Base-by-base conservation (phyloP, 2,113 vertebrate genomes). In the Callaeas wilsoni region DNA sequence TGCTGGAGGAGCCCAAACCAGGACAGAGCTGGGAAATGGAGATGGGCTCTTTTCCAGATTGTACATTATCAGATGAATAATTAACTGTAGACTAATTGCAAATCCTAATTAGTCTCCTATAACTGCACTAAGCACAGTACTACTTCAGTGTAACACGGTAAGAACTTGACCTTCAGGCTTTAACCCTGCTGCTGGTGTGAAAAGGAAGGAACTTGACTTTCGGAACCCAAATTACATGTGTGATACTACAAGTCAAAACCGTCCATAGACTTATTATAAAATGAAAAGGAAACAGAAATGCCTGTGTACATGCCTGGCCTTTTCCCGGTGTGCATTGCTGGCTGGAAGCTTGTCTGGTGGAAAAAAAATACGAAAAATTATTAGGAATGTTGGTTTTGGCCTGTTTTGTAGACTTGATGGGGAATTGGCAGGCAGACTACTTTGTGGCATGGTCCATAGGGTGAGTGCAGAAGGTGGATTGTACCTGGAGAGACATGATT, bases 61-160 rank as follows among this genome's bases (percentile, higher is more conserved):
- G 39, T 73, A 25, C 94, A 74, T 83, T 94, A 96, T 96, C 89
- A 85, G 84, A 96, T 95, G 84, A 97, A 96, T 96, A 96, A 96
- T 96, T 96, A 94, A 94, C 85, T 84, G 47, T 23, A 71, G 82
- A 53, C 71, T 96, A 90, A 96, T 96, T 92, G 82, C 71, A 92
- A 29, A 90, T 77, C 82, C 87, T 95, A 83, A 90, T 96, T 86
- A 90, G 80, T 86, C 69, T 91, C 33, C 60, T 71, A 19, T 65
- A 80, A 88, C 67, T 41, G 27, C 59, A 15, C 85, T 39, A 9
- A 91, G 56, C n/a, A 7, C 46, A 32, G 46, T 37, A 32, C 91
- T 83, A 77, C 84, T 84, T 81, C 39, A 35, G 76, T 13, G 37
- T 56, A 65, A 65, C 0, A 0, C 57, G 76, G 71, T 49, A 47